These are phyloP conservation scores for Micropterix aruncella DNA, from an alignment of 2,888 invertebrate genomes.

Conservation along the genomic window DNA sequence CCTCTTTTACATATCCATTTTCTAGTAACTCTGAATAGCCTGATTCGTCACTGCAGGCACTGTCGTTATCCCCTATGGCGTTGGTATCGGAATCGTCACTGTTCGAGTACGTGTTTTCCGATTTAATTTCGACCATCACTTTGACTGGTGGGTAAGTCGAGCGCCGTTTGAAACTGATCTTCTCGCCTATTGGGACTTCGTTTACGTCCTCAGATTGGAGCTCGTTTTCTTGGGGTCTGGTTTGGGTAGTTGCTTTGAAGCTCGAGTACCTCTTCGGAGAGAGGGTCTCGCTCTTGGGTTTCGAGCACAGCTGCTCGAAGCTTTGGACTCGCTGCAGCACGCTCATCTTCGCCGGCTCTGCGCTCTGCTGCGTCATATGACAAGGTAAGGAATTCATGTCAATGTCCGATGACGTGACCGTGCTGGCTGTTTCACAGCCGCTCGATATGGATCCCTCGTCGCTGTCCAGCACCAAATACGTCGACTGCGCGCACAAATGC, in stretches of 20 bases:
- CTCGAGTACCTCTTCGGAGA: conserved; percentile 6
- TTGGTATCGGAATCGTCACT: conserved; percentile 34
- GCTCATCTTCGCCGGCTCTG: conserved; percentile 25
- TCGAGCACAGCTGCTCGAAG: conserved; percentile 14
- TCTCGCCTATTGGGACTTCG: conserved; percentile 35
- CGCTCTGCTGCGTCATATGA: conserved; percentile 23
- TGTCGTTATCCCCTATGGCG: conserved; percentile 49
- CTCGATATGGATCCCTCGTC: conserved; percentile 67
- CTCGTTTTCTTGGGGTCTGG: conserved; percentile 9
- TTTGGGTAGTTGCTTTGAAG: conserved; percentile 7
- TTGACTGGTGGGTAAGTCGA: conserved; percentile 33
- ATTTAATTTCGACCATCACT: conserved; percentile 19
- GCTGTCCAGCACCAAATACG: conserved; percentile 47
- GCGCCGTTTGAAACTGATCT: conserved; percentile 25
- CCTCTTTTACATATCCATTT: conserved; percentile 23
- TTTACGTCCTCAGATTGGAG: conserved; percentile 24
- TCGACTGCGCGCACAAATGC: conserved; percentile 16
- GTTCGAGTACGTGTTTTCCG: conserved; percentile 25
- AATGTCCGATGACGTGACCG: conserved; percentile 45
- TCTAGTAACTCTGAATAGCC: conserved; percentile 74
- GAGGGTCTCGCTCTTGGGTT: conserved; percentile 7
- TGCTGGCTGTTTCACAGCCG: conserved; percentile 69
- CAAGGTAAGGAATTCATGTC: conserved; percentile 36
- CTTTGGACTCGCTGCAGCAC: conserved; percentile 17
- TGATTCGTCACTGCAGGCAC: conserved; percentile 81